A percentile compares a stretch with the other conserved stretches of the same genome.
Conservation (phyloP, 2,797 vertebrate species). For the Echiichthys vipera region DNA sequence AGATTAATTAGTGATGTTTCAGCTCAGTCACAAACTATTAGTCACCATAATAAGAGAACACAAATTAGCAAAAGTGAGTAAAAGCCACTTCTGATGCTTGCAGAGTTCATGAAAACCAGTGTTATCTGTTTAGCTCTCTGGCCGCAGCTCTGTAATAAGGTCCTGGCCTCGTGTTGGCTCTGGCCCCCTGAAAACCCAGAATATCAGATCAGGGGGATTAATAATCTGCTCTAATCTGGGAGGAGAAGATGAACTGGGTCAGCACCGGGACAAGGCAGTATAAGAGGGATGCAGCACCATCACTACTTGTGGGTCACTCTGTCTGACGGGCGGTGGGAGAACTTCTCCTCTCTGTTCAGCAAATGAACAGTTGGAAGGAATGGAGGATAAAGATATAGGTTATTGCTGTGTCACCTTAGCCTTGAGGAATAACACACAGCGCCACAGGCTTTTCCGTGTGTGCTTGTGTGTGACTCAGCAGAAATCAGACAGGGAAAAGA, state of each 20-base stretch:
- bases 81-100: conserved; percentile 38
- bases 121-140: conserved; percentile 42
- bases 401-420: conserved; percentile 30
- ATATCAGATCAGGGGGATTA: conserved; percentile 71
- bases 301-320: conserved; percentile 18
- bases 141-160: conserved; percentile 33
- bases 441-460: conserved; percentile 41
- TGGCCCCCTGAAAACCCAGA: conserved; percentile 47
- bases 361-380: conserved; percentile 19
- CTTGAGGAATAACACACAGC: conserved; percentile 22
- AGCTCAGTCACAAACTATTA: conserved; percentile 42
- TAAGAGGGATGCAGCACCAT: conserved; percentile 20
- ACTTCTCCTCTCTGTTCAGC: conserved; percentile 3
- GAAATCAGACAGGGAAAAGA: conserved; percentile 50
- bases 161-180: conserved; percentile 48
- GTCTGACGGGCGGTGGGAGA: neutral
- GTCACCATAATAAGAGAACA: conserved; percentile 25
- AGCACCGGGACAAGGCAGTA: conserved; percentile 53
- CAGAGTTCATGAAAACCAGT: conserved; percentile 33
- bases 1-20: conserved; percentile 64
- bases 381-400: conserved; percentile 22
- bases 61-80: conserved; percentile 37
- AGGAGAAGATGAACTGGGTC: conserved; percentile 64
- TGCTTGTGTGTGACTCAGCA: conserved; percentile 62
- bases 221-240: conserved; percentile 79